A percentile compares a stretch with the other conserved stretches of the same genome.
These are phyloP conservation scores for Gallinago jamesoni DNA, from an alignment of 2,113 vertebrate genomes.

Conservation along the genomic window DNA sequence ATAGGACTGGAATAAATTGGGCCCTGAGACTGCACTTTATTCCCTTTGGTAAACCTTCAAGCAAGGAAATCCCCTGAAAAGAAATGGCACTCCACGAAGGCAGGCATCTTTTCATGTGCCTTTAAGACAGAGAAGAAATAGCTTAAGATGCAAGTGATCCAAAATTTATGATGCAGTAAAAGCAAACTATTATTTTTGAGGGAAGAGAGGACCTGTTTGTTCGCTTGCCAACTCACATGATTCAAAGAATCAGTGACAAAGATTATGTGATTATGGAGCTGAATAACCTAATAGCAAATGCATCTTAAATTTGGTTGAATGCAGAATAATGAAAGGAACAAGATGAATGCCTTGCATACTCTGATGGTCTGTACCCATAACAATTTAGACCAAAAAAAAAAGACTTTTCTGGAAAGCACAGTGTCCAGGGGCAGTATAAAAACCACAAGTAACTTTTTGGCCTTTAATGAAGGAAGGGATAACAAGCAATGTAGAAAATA, in stretches of 20 bases:
- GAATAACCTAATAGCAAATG: constrained; percentile 21
- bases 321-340: not conserved
- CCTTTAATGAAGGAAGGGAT: not conserved
- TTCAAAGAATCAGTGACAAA: not conserved
- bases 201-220: not conserved
- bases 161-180: not conserved
- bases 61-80: not conserved
- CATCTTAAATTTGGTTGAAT: not conserved
- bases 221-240: not conserved
- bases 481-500: constrained; percentile 11
- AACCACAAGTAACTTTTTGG: not conserved
- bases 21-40: not conserved
- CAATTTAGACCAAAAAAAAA: not conserved
- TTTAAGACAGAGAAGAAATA: not conserved
- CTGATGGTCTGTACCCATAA: not conserved
- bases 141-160: not conserved
- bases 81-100: not conserved
- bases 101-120: not conserved
- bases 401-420: not conserved
- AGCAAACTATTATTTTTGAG: not conserved
- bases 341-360: not conserved
- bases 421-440: not conserved
- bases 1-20: not conserved
- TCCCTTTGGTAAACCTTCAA: not conserved
- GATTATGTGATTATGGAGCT: not conserved